These are phyloP conservation scores for Hypotaenidia okinawae DNA, from an alignment of 2,797 vertebrate species.

Conservation along the genomic window DNA sequence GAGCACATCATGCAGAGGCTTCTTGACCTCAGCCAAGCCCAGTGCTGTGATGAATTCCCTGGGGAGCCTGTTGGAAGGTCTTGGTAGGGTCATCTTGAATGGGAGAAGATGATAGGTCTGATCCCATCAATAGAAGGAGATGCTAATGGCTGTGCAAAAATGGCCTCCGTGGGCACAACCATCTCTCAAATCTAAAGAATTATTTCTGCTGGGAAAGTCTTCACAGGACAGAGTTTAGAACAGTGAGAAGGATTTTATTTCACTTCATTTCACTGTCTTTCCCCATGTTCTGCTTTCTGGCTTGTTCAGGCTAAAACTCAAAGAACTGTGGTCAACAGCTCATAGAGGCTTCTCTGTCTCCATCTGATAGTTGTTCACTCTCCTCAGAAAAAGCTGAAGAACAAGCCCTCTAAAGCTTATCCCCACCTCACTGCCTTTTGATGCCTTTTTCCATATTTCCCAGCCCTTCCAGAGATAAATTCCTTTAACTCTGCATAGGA, in stretches of 20 bases:
- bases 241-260: background rate
- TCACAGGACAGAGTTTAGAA: background rate
- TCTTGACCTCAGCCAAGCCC: too few species aligned
- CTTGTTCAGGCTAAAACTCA: background rate
- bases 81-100: background rate
- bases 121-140: background rate
- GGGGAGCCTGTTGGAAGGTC: too few species aligned
- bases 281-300: background rate
- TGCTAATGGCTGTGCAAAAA: background rate
- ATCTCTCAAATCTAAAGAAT: background rate
- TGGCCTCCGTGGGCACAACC: background rate
- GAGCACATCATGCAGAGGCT: too few species aligned
- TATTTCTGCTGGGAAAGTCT: background rate
- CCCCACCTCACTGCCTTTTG: background rate
- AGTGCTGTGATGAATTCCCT: too few species aligned
- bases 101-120: background rate
- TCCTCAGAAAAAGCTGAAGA: background rate
- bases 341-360: accelerated
- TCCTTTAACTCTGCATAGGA: background rate
- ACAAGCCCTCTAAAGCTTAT: background rate
- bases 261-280: background rate
- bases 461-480: background rate
- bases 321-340: background rate
- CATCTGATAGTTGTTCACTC: background rate
- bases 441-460: background rate